Base-by-base conservation (phyloP, 2,797 vertebrate species). In the Macroramphosus scolopax region DNA sequence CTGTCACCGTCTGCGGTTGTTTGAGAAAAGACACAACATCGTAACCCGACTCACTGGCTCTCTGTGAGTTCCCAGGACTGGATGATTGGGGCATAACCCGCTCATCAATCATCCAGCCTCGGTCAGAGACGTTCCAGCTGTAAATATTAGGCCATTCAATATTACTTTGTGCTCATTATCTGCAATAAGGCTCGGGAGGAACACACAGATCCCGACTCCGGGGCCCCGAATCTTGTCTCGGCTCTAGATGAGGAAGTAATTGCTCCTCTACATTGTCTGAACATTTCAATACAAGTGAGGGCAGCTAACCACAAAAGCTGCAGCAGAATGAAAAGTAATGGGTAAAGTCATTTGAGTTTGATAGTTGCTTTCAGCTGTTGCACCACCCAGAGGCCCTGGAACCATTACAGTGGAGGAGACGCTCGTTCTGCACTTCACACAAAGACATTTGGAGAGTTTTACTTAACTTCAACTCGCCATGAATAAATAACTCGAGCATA, bases 121-220 rank as follows among this genome's bases (percentile, higher is more conserved):
- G 36, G 64, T 78, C 72, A 7, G 46, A 76, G 63, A 68, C 68
- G 66, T 70, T 71, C 70, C 68, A 51, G 69, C 52, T 61, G 58
- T 41, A 65, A 72, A 72, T 55, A 61, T 70, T 40, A 72, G 45
- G 60, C 57, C 56, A 84, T 73, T 77, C 63, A 61, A 56, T 71
- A 50, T 68, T 71, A 56, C 72, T 51, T 58, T 33, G 60, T 46
- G 5, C 48, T 75, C 64, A 84, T 89, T 87, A 81, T 86, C 78
- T 53, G 72, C 62, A 65, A 85, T 86, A 85, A 86, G 30, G 20
- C 69, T 62, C 68, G 38, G 35, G 56, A 38, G 38, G 39, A 81
- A 65, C 65, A 52, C 43, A 60, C 71, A 72, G 11, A 54, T 28
- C 68, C 64, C 78, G 52, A 70, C 51, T 73, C 63, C 16, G 49